These are phyloP conservation scores for Ectropis crepuscularia DNA, from an alignment of 2,888 invertebrate species.

Conservation along the genomic window DNA sequence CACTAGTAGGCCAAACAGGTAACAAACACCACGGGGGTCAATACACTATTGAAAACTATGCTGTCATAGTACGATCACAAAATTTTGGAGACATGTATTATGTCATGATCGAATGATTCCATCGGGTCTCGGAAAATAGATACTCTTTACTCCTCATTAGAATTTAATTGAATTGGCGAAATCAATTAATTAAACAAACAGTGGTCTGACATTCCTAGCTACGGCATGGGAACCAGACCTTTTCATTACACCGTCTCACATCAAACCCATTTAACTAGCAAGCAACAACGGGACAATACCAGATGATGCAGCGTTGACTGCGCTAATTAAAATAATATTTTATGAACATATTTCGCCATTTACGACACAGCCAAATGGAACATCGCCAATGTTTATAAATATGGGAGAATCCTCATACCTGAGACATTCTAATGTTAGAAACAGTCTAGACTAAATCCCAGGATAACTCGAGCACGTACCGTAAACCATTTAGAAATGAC, in stretches of 20 bases:
- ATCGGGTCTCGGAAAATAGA: background rate
- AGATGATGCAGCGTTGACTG: conserved; percentile 39
- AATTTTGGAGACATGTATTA: too few relatives aligned
- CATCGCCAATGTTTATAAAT: conserved; percentile 59
- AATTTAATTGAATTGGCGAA: conserved; percentile 11
- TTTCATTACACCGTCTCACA: conserved; percentile 17
- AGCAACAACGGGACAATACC: conserved; percentile 37
- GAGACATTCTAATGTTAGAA: conserved; percentile 30
- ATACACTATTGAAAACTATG: too few relatives aligned
- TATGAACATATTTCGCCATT: conserved; percentile 36
- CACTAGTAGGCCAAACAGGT: too few relatives aligned
- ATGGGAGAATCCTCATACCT: conserved; percentile 43
- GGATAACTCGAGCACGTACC: conserved; percentile 34
- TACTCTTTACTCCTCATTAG: conserved; percentile 9
- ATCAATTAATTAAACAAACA: conserved; percentile 10
- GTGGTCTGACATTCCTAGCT: conserved; percentile 6
- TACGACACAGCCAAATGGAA: conserved; percentile 39
- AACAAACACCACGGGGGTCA: too few relatives aligned
- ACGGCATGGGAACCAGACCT: conserved; percentile 34
- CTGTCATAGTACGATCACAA: too few relatives aligned
- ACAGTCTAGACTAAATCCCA: conserved; percentile 42
- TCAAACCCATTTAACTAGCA: conserved; percentile 37
- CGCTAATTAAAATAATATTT: conserved; percentile 44
- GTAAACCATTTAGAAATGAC: conserved; percentile 39
- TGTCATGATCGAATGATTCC: too few relatives aligned